Evolutionary conservation across 2,113 vertebrate genomes (phyloP), one percentile per base, ranked within the genome.

Genomic region (Calonectris borealis): DNA sequence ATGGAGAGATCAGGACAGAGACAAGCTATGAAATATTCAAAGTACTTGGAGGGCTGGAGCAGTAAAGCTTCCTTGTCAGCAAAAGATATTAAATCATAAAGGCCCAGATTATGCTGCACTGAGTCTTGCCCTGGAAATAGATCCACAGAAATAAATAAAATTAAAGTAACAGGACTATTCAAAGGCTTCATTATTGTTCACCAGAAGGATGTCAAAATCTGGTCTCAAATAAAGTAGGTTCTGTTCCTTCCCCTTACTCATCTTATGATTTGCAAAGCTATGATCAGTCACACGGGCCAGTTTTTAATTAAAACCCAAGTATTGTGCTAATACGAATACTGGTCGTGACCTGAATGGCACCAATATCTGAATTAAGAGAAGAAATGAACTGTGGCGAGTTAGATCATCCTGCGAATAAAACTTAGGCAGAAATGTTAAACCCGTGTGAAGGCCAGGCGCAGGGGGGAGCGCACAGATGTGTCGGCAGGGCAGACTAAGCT

Each of bases 111-210:
- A 85, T n/a, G 32, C 17, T 86, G 55, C 38, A 19, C 20, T 42
- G 70, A 72, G 22, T 76, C 18, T 36, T 76, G 10, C 19, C 52
- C 49, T 73, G 54, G 14, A 94, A 93, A 26, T 27, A 54, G 58
- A 96, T 80, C 46, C 54, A 49, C 25, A 90, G 46, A 83, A 93
- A 94, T 52, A 79, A 95, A 84, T 82, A 68, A 92, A 75, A 88
- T 36, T 9, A 21, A 96, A 82, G 44, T 62, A 96, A 65, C 24
- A 89, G 21, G 31, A 83, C 20, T 84, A 29, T 72, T 93, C 76
- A 95, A 92, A 95, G 68, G 4, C 20, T 73, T 93, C 49, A 42
- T 73, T 96, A 68, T 83, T 76, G 61, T 70, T 96, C 83, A 80
- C 16, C 51, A 88, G 62, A 85, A 88, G 16, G 22, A 76, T 69